Evolutionary conservation across 2,113 vertebrate genomes (phyloP).

Genomic region (Mastomys coucha): DNA sequence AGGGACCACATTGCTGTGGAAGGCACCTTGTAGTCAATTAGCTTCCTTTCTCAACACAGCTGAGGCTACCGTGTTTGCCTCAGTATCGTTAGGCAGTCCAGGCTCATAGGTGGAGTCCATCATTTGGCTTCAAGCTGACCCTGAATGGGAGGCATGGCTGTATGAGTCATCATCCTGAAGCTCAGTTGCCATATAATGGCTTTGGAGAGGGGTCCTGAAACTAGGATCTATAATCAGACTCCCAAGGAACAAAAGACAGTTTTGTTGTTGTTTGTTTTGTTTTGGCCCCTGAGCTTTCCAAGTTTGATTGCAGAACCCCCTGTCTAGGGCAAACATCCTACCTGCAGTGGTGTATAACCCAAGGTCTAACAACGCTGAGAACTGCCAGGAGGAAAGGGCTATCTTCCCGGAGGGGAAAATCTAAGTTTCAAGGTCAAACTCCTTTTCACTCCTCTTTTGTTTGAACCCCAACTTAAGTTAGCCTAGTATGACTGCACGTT

Average conservation of each 20-base stretch:
- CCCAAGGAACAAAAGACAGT: slow-evolving; percentile 93
- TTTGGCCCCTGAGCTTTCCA: slow-evolving; percentile 96
- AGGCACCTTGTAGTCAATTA: slow-evolving; percentile 94
- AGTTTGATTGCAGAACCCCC: slow-evolving; percentile 93
- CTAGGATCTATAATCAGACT: slow-evolving; percentile 97
- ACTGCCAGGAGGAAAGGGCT: slow-evolving; percentile 98
- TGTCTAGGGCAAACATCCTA: slow-evolving; percentile 93
- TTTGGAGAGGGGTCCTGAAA: slow-evolving; percentile 94
- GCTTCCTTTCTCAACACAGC: slow-evolving; percentile 94
- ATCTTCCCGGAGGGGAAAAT: slow-evolving; percentile 94
- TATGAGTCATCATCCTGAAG: slow-evolving; percentile 94
- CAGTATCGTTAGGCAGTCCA: slow-evolving; percentile 94
- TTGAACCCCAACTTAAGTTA: slow-evolving; percentile 97
- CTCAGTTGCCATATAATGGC: slow-evolving; percentile 95
- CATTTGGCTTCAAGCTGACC: slow-evolving; percentile 96
- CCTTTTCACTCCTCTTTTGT: slow-evolving; percentile 96
- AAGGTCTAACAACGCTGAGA: slow-evolving; percentile 96
- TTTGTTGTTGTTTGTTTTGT: slow-evolving; percentile 83
- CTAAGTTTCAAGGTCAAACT: slow-evolving; percentile 96
- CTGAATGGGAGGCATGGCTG: slow-evolving; percentile 93
- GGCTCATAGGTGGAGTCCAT: slow-evolving; percentile 96
- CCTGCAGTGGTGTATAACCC: slow-evolving; percentile 94
- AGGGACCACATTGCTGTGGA: slow-evolving; percentile 93
- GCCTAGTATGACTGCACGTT: slow-evolving; percentile 90
- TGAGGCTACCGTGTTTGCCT: slow-evolving; percentile 92